phyloP scores from a whole-genome alignment of 2,113 vertebrate species.

The Gallinago media region DNA sequence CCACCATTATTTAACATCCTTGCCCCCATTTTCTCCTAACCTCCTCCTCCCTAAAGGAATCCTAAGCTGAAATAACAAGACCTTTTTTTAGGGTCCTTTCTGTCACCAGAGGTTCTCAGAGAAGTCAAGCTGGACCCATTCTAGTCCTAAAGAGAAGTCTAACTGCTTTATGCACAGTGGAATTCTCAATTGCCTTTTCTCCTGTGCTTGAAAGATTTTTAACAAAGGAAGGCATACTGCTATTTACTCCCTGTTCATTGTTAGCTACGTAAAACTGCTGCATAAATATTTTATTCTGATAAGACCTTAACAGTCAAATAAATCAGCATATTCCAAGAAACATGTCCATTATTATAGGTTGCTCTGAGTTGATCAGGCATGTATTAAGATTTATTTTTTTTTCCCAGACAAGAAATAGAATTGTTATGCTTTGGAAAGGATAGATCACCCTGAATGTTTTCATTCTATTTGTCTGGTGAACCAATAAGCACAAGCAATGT shows the following conservation, averaged over 20 bases:
- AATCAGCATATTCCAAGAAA: not conserved
- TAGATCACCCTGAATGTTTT: not conserved
- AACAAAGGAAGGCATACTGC: not conserved
- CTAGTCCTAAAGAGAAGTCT: not conserved
- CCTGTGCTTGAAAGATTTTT: not conserved
- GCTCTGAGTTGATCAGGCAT: not conserved
- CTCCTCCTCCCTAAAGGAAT: not conserved
- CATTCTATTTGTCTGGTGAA: not conserved
- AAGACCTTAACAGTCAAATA: slow-evolving; percentile 1
- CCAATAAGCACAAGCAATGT: not conserved
- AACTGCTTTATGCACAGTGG: not conserved
- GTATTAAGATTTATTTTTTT: not conserved
- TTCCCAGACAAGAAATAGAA: not conserved
- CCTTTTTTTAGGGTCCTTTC: not conserved
- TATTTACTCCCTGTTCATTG: not conserved
- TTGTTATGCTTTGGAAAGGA: not conserved
- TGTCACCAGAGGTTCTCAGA: not conserved
- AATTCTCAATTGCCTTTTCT: not conserved
- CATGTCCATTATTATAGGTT: not conserved
- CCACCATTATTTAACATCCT: not conserved
- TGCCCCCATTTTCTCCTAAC: not conserved
- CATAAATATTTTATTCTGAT: not conserved
- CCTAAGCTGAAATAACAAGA: not conserved
- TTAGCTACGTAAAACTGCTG: not conserved
- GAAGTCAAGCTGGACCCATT: not conserved